phyloP scores from a whole-genome alignment of 2,888 invertebrate species.

The Polyploca ridens region DNA sequence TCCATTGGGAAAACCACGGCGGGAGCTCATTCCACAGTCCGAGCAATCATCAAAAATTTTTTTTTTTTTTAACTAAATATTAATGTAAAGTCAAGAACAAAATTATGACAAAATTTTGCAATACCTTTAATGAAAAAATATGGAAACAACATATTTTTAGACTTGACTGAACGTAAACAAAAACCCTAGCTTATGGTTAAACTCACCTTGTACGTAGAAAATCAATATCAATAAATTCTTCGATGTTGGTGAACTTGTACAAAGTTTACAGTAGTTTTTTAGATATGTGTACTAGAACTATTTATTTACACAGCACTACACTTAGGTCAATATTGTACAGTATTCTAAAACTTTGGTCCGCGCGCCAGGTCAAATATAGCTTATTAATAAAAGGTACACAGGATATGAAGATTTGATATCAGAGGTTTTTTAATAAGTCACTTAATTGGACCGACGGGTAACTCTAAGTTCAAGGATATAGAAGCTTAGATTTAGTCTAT shows the following conservation, averaged over 20 bases:
- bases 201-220: conserved; percentile 59
- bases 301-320: conserved; percentile 62
- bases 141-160: not conserved
- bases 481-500: conserved; percentile 30
- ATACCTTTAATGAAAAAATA: not conserved
- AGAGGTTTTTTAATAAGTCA: conserved; percentile 66
- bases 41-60: too few species aligned
- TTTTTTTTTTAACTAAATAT: too few species aligned
- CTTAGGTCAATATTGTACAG: conserved; percentile 35
- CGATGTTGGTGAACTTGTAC: conserved; percentile 47
- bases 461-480: conserved; percentile 42
- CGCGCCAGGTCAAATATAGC: conserved; percentile 43
- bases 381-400: conserved; percentile 37
- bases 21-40: too few species aligned
- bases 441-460: conserved; percentile 70
- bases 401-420: conserved; percentile 64
- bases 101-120: not conserved
- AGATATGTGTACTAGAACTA: conserved; percentile 44
- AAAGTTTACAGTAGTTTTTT: conserved; percentile 22
- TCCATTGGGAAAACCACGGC: too few species aligned
- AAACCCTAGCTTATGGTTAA: not conserved
- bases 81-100: not conserved
- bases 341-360: conserved; percentile 61
- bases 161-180: not conserved
- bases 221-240: conserved; percentile 59